phyloP scores from a whole-genome alignment of 2,113 vertebrate species.

The pig (Sus scrofa) region DNA sequence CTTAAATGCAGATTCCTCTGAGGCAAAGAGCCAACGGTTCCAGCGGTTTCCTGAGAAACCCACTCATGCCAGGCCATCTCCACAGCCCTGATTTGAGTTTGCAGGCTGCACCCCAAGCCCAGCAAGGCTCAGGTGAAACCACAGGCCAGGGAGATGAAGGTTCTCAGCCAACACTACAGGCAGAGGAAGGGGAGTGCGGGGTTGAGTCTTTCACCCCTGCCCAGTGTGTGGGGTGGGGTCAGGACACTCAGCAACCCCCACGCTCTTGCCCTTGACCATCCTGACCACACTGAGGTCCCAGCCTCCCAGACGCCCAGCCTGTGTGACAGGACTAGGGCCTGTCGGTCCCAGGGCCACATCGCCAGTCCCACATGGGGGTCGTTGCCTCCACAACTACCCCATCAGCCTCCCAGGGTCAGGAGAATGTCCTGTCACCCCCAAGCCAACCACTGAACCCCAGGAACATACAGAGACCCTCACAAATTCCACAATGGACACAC shows the following conservation, averaged over 20 bases:
- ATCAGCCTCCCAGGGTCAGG: neutral
- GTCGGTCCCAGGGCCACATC: neutral
- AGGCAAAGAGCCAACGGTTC: neutral
- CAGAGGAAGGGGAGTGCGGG: neutral
- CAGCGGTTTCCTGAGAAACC: neutral
- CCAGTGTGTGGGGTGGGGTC: too few relatives aligned
- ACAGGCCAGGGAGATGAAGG: accelerated
- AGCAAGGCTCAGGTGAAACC: neutral
- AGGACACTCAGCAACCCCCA: neutral
- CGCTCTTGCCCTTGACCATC: neutral
- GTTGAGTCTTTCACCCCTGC: neutral
- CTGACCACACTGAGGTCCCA: neutral
- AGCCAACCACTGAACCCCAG: neutral
- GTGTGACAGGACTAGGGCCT: neutral
- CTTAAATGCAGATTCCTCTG: accelerated
- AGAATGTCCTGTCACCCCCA: neutral
- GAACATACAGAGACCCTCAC: neutral
- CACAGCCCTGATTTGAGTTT: neutral
- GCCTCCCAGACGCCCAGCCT: neutral
- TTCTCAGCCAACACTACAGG: neutral
- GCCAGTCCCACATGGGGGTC: neutral
- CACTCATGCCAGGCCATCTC: neutral
- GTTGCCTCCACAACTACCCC: neutral
- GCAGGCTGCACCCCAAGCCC: neutral
- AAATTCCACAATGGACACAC: neutral